A percentile compares a stretch with the other conserved stretches of the same genome.
phyloP scores from a whole-genome alignment of 2,888 invertebrate species.

The Eupithecia tripunctaria region DNA sequence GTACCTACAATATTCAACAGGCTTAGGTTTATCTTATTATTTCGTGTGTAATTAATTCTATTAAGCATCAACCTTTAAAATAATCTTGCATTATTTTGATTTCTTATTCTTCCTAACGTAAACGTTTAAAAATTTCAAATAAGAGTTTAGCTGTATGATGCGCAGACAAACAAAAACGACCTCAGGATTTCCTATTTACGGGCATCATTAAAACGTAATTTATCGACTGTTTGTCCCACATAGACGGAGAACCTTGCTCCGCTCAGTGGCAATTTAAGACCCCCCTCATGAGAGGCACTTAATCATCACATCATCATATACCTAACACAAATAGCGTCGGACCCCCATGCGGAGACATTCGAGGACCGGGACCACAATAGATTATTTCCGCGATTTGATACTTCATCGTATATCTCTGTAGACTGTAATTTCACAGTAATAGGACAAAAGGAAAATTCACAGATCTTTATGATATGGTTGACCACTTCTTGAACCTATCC shows the following conservation, averaged over 20 bases:
- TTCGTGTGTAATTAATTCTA: background rate
- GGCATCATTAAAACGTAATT: constrained; percentile 36
- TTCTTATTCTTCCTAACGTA: background rate
- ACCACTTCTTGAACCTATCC: background rate
- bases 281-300: constrained; percentile 64
- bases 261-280: constrained; percentile 54
- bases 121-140: background rate
- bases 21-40: no score
- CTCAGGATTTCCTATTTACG: constrained; percentile 32
- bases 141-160: background rate
- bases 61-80: background rate
- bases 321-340: constrained; percentile 65
- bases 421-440: constrained; percentile 53
- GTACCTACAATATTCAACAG: no score
- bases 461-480: constrained; percentile 3
- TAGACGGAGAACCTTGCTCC: constrained; percentile 40
- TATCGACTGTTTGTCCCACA: constrained; percentile 41
- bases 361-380: constrained; percentile 70
- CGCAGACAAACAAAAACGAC: constrained; percentile 15
- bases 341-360: constrained; percentile 63
- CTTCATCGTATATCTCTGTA: constrained; percentile 63
- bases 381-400: constrained; percentile 75
- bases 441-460: constrained; percentile 22
- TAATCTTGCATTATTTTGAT: background rate
- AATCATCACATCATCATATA: constrained; percentile 67